Percentiles rank a stretch among this genome's conserved stretches.
These are phyloP conservation scores for Craniophora ligustri DNA, from an alignment of 2,888 invertebrate genomes.

Conservation along the genomic window DNA sequence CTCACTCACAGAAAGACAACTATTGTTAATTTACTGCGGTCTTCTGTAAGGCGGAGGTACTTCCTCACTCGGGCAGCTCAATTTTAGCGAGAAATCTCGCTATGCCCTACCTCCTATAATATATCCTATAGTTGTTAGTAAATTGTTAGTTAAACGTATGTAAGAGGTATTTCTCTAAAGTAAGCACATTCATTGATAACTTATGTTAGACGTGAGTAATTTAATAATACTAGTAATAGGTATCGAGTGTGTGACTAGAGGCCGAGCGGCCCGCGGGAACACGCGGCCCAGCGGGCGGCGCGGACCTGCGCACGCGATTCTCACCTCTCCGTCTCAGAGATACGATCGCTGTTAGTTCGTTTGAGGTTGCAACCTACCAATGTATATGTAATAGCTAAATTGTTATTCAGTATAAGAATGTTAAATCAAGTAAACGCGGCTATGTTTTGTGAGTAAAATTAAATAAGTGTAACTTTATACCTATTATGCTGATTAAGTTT, in stretches of 20 bases:
- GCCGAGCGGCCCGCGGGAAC: slow-evolving; percentile 7
- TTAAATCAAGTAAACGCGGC: slow-evolving; percentile 53
- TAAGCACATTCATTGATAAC: slow-evolving; percentile 54
- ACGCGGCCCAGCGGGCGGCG: not conserved
- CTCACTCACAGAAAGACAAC: too few species aligned
- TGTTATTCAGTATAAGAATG: slow-evolving; percentile 52
- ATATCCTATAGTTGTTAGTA: too few species aligned
- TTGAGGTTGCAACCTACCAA: not conserved
- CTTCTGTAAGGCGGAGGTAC: too few species aligned
- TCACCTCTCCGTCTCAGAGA: slow-evolving; percentile 5
- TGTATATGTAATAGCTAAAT: slow-evolving; percentile 41
- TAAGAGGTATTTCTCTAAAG: slow-evolving; percentile 21
- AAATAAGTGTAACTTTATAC: slow-evolving; percentile 29
- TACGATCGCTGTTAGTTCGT: slow-evolving; percentile 19
- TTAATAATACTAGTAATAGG: slow-evolving; percentile 46
- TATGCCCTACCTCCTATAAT: too few species aligned
- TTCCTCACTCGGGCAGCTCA: too few species aligned
- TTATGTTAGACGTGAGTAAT: slow-evolving; percentile 46
- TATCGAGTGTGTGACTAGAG: slow-evolving; percentile 40
- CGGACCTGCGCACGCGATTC: not conserved
- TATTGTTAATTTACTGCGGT: too few species aligned
- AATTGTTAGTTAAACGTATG: not conserved
- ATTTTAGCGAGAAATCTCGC: too few species aligned
- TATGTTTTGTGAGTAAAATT: slow-evolving; percentile 48
- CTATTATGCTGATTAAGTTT: slow-evolving; percentile 23